Conservation (phyloP, 37 sponge, comb jelly and placozoan genomes). For the Halichondria panicea region DNA sequence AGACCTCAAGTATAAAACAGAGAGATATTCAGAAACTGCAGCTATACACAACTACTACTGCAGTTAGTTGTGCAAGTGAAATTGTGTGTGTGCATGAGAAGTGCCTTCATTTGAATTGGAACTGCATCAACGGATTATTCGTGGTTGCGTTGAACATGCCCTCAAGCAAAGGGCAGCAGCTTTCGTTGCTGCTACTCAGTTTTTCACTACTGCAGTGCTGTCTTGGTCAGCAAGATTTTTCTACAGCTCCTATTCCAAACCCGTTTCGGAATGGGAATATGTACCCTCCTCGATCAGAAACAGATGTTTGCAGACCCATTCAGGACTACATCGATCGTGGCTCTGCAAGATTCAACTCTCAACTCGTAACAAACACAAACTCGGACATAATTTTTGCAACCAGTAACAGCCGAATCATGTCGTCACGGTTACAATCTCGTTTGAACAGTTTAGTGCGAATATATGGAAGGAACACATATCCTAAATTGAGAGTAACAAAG, state of each 20-base stretch:
- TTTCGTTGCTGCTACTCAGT: no score
- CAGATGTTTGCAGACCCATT: conserved; percentile 59
- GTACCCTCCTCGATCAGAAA: conserved; percentile 63
- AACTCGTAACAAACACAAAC: conserved; percentile 54
- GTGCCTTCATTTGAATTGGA: no score
- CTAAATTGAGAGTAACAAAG: conserved; percentile 33
- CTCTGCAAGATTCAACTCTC: conserved; percentile 52
- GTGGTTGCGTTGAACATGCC: no score
- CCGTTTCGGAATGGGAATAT: conserved; percentile 27
- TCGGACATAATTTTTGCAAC: conserved; percentile 19
- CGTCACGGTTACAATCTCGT: conserved; percentile 53
- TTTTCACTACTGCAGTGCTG: not conserved
- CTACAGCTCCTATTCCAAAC: conserved; percentile 22
- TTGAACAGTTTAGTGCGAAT: conserved; percentile 16
- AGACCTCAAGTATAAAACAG: no score
- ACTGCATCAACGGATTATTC: no score
- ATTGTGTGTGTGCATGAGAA: no score
- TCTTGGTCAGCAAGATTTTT: conserved; percentile 33
- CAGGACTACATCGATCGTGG: conserved; percentile 31
- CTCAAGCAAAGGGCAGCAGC: no score
- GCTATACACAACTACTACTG: no score
- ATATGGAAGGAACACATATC: conserved; percentile 10
- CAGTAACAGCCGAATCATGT: conserved; percentile 55
- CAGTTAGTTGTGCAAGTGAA: no score
- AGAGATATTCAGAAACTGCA: no score